Evolutionary conservation across 1,140 invertebrate species (phyloP), one percentile per base, ranked within the genome.

Genomic region (Polypedilum vanderplanki): DNA sequence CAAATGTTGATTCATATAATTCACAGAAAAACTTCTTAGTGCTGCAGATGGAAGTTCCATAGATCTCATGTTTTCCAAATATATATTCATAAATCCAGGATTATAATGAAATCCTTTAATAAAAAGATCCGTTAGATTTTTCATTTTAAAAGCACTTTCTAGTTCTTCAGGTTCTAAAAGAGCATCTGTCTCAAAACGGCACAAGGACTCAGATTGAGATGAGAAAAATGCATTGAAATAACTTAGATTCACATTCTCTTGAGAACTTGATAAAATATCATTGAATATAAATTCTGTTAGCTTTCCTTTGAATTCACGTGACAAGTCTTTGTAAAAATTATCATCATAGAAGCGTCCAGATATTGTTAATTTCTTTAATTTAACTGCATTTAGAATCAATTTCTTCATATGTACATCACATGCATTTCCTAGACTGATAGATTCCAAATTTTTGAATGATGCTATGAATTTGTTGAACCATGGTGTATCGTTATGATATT

Each of bases 1-100:
- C 8, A 70, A 22, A 70, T 70, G 17, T 22, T 70, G 65, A 70
- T 70, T 22, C 65, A 70, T 70, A 20, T 18, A 22, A 22, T 70
- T 17, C 0, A 70, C 65, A 20, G 7, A 5, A 20, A 70, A 70
- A 1, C 4, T 70, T 4, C 18, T 70, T 8, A 70, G 10, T 20
- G 8, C 18, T 1, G 65, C 17, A 20, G 65, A n/a, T 1, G 65
- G 65, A 20, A 70, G 20, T 2, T 70, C 17, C 10, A 10, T 70
- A 20, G 17, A 9, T 20, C 18, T 4, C 17, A 20, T 10, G 17
- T 70, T n/a, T 18, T 70, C 65, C 18, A 70, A 70, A 20, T 70
- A 70, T 2, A 20, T 7, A 18, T 70, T 5, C 17, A 70, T 70
- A 3, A 8, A 10, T 18, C 8, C 65, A 1, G 9, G 15, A 7